Base-by-base conservation (phyloP, 2,113 vertebrate species). In the Poeciliopsis turrubarensis region DNA sequence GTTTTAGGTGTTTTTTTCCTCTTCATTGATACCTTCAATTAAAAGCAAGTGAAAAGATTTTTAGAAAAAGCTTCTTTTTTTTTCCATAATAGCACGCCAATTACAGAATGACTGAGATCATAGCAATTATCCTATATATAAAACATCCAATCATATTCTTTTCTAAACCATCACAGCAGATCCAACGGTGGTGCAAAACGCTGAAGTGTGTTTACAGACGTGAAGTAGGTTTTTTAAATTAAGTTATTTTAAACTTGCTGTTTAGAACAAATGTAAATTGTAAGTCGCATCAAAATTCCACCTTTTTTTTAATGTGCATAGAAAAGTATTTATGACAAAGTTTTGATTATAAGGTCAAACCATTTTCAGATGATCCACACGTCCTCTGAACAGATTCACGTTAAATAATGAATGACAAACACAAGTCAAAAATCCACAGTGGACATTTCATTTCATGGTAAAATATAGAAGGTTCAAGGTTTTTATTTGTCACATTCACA, bases 141-240 rank as follows among this genome's bases (percentile, higher is more conserved):
- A 82, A 64, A 31, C 72, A 62, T 54, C 73, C 66, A 80, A 78
- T 86, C 82, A 83, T 80, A 60, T 63, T 73, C 60, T 76, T 72
- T 79, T 85, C 73, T 65, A 79, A 77, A 60, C 77, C 69, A 79
- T 78, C 62, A 80, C 77, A 84, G 79, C 81, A 62, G 29, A 37
- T 37, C 17, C 17, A 47, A 71, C 60, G 17, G 62, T 47, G 60
- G 54, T 39, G 37, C 29, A 54, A 77, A 80, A 44, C 17, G 19
- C 44, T 47, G 44, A 47, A 17, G 44, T 47, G 62, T 4, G 17
- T 66, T 9, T 63, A 57, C 7, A 22, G n/a, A 14, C n/a, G 29
- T 34, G n/a, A 22, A 22, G 4, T 60, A 29, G 19, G 2, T 22
- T 37, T 13, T 57, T 79, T 79, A 17, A 17, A 17, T 4, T 5